These are phyloP conservation scores for Periophthalmus modestus DNA, from an alignment of 2,113 vertebrate genomes.

Conservation along the genomic window DNA sequence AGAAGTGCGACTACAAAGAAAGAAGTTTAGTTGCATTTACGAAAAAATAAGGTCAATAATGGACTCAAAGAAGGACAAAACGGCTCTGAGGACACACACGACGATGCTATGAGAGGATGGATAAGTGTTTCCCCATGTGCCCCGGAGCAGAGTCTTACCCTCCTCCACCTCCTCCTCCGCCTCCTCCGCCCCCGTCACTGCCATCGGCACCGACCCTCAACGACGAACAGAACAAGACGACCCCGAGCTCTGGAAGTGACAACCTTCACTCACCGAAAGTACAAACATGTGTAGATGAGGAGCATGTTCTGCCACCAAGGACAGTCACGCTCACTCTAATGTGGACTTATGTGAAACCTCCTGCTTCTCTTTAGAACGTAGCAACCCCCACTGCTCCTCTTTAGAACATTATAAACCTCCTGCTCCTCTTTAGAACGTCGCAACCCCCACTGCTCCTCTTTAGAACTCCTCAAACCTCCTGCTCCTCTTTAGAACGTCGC, in stretches of 20 bases:
- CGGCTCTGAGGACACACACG: conserved; percentile 17
- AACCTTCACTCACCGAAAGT: conserved; percentile 13
- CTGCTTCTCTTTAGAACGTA: background rate
- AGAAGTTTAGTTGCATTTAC: too few relatives aligned
- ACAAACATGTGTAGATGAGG: background rate
- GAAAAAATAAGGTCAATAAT: too few relatives aligned
- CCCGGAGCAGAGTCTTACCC: conserved; percentile 28
- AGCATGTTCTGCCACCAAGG: background rate
- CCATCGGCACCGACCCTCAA: conserved; percentile 47
- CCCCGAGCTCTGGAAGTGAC: conserved; percentile 16
- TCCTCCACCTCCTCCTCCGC: conserved; percentile 35
- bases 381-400: background rate
- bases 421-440: background rate
- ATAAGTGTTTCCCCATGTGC: conserved; percentile 66
- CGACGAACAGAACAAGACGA: conserved; percentile 18
- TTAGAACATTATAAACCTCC: background rate
- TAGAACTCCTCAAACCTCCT: too few relatives aligned
- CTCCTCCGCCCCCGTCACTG: conserved; percentile 5
- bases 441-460: too few relatives aligned
- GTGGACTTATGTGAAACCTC: background rate
- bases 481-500: too few relatives aligned
- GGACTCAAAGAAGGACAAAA: conserved; percentile 21
- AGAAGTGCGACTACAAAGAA: too few relatives aligned
- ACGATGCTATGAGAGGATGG: conserved; percentile 31
- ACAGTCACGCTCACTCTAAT: background rate